Evolutionary conservation across 2,888 invertebrate genomes (phyloP), one percentile per base, ranked within the genome.

Genomic region (Melipona beecheii): DNA sequence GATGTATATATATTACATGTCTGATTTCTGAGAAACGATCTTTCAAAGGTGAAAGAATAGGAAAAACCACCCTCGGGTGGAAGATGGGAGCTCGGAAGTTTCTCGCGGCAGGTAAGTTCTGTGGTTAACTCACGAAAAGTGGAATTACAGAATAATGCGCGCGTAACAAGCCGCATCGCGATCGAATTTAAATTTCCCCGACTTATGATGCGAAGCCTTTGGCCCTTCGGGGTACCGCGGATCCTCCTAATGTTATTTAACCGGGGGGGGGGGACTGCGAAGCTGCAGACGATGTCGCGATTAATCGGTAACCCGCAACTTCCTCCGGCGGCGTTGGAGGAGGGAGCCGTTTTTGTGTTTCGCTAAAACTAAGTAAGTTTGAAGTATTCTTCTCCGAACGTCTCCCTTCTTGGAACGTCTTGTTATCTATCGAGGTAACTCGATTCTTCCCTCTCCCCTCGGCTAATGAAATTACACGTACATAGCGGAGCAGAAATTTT

Each of bases 81-180:
- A 56, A 27, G 54, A n/a, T 65, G 56, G 64, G n/a, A 56, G 56
- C n/a, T 56, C 13, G n/a, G n/a, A 15, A 5, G 1, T 75, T 79
- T 36, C 69, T 27, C 24, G 13, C 43, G 43, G 43, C 9, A 43
- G 54, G 6, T 21, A 84, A 84, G 24, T 76, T 76, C n/a, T 50
- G 2, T 9, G 43, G 50, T 79, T 76, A 79, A 85, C 74, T 84
- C 52, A 19, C 74, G 31, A 72, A 77, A 84, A 74, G 62, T 62
- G 62, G 52, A 80, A 84, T 80, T 80, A 72, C 80, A 80, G 75
- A 84, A 76, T 84, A 85, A 80, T 66, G 76, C 56, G 58, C 65
- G 58, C 74, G 66, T 71, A 85, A 84, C 72, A 84, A 80, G 77
- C 76, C 68, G 58, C 66, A 70, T 60, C 74, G 62, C 31, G 62